Conservation (phyloP, 1,140 invertebrate genomes). For the Lysiphlebus fabarum region DNA sequence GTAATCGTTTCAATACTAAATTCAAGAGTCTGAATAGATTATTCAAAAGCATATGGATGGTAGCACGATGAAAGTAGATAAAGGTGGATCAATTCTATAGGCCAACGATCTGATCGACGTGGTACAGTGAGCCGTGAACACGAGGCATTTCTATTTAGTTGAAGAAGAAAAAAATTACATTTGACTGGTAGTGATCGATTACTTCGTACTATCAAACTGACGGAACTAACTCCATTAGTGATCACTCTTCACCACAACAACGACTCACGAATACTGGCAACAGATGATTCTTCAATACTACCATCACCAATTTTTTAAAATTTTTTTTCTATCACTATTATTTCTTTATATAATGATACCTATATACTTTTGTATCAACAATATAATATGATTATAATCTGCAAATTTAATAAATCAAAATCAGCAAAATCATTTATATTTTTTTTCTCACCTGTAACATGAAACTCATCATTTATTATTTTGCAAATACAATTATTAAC, state of each 20-base stretch:
- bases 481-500: too few species aligned
- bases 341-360: too few species aligned
- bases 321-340: neutral
- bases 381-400: too few species aligned
- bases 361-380: too few species aligned
- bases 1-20: conserved; percentile 12
- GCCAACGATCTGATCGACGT: conserved; percentile 11
- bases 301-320: neutral
- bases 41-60: conserved; percentile 6
- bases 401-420: too few species aligned
- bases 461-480: too few species aligned
- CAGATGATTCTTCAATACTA: conserved; percentile 38
- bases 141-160: neutral
- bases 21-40: conserved; percentile 17
- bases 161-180: conserved; percentile 28
- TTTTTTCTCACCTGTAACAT: too few species aligned
- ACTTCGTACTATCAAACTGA: conserved; percentile 12
- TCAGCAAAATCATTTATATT: too few species aligned
- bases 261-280: conserved; percentile 27
- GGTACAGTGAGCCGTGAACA: neutral
- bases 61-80: conserved; percentile 1
- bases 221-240: conserved; percentile 41
- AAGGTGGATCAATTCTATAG: neutral
- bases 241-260: conserved; percentile 39
- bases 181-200: conserved; percentile 40